Evolutionary conservation across 2,113 vertebrate species (phyloP).

Genomic region (Zootoca vivipara): DNA sequence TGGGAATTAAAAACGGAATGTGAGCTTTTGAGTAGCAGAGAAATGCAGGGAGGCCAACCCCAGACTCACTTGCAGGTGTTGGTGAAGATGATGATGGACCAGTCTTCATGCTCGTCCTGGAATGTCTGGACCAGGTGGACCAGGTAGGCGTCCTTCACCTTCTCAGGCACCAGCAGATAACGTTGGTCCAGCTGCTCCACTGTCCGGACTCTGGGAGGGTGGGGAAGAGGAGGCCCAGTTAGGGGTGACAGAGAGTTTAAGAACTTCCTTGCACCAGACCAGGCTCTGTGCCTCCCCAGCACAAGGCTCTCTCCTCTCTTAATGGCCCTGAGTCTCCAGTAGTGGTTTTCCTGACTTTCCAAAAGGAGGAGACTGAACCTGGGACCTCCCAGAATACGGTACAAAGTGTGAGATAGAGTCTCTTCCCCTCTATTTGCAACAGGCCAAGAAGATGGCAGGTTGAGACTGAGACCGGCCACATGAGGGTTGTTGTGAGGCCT

Average conservation of each 20-base stretch:
- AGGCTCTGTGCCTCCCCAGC: neutral
- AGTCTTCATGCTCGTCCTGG: constrained; percentile 89
- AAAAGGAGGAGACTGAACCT: too few relatives aligned
- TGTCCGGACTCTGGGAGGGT: constrained; percentile 80
- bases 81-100: constrained; percentile 95
- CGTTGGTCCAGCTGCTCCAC: constrained; percentile 91
- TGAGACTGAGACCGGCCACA: too few relatives aligned
- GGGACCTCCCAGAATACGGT: too few relatives aligned
- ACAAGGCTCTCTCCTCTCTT: neutral
- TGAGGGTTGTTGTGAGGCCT: too few relatives aligned
- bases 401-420: too few relatives aligned
- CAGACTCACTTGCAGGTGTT: constrained; percentile 93
- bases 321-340: too few relatives aligned
- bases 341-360: too few relatives aligned
- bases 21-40: neutral
- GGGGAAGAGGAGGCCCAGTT: neutral
- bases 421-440: too few relatives aligned
- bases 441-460: too few relatives aligned
- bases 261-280: neutral
- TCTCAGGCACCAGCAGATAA: constrained; percentile 91
- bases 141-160: constrained; percentile 90
- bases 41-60: rapidly evolving
- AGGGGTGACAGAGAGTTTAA: too few relatives aligned
- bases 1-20: too few relatives aligned
- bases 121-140: constrained; percentile 92